Base-by-base conservation (phyloP, 2,113 vertebrate genomes). In the Grantiella picta region DNA sequence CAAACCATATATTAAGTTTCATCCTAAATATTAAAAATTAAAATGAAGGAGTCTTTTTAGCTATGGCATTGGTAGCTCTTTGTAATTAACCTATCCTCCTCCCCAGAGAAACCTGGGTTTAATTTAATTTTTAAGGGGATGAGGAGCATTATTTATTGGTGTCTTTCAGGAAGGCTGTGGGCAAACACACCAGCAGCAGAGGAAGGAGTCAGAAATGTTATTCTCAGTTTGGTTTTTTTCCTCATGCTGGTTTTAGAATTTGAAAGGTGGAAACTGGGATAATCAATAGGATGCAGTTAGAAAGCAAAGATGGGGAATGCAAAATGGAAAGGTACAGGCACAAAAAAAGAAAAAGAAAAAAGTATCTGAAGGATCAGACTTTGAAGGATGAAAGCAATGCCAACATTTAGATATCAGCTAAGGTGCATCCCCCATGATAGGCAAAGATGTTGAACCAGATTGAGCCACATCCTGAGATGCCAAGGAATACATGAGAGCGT, bases 121-220 rank as follows among this genome's bases (percentile, higher is more conserved):
- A 90, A 96, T 96, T 95, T 95, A 95, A 95, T 92, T 95, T 97
- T 94, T 95, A 91, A 86, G 81, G 80, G 89, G 63, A 91, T 70
- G 25, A 95, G 33, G 42, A 95, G 40, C 90, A 92, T 89, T 95
- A 92, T 93, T 94, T 94, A 94, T 76, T 82, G 80, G 77, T 71
- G 73, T 81, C 44, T 83, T 95, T 68, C 53, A 71, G 77, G 65
- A 92, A 93, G 77, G 53, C 79, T 93, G 57, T 86, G 72, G 88
- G 90, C 72, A 93, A 92, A 57, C 65, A 93, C 47, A 86, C 16
- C 36, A 71, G 38, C 18, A 94, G 42, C 12, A 35, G 28, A 6
- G 31, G 49, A 75, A 83, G 23, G 18, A 78, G 22, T 31, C 28
- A 3, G 7, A 40, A 66, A 35, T 36, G 10, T n/a, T 13, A 56